Evolutionary conservation across 2,113 vertebrate species (phyloP).

Genomic region (Microtus montanus): DNA sequence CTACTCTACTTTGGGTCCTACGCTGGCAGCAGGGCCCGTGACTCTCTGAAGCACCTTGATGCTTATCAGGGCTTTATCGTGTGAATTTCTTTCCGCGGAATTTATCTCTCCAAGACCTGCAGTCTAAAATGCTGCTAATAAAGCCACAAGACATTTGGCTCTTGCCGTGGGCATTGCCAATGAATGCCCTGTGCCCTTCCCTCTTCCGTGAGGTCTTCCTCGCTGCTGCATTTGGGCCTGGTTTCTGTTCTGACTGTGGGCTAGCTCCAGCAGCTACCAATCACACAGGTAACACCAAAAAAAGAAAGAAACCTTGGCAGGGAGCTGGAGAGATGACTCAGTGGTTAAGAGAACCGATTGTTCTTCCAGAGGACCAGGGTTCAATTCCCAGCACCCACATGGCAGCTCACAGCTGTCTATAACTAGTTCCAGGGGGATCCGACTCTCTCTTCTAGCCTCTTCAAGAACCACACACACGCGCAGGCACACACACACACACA

Average conservation of each 20-base stretch:
- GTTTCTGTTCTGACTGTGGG: conserved; percentile 8
- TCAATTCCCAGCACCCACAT: neutral
- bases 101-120: neutral
- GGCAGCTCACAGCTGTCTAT: neutral
- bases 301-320: neutral
- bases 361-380: neutral
- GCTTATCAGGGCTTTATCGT: neutral
- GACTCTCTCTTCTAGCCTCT: neutral
- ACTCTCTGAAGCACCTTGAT: neutral
- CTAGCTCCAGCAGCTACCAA: conserved; percentile 1
- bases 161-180: neutral
- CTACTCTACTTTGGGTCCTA: neutral
- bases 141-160: neutral
- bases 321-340: neutral
- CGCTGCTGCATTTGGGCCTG: neutral
- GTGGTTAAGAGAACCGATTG: neutral
- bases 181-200: neutral
- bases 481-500: too few species aligned
- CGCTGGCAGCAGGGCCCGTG: neutral
- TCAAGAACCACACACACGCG: neutral
- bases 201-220: neutral
- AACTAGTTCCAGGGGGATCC: neutral
- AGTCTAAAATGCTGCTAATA: neutral
- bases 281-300: conserved; percentile 11
- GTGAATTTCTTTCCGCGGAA: neutral